phyloP scores from a whole-genome alignment of 1,140 invertebrate genomes.

The Macrosteles quadrilineatus region DNA sequence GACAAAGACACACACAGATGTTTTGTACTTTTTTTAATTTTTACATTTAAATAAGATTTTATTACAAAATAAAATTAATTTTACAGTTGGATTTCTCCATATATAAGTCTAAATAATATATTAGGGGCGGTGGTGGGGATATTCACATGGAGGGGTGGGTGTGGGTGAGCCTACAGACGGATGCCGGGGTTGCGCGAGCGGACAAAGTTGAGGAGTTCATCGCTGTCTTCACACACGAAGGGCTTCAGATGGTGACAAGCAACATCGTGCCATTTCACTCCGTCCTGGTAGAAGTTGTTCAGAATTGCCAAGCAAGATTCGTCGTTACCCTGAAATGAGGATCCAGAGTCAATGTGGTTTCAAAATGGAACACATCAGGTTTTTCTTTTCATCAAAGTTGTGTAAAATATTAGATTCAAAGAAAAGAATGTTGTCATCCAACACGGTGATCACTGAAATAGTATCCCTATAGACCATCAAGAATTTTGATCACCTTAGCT shows the following conservation, averaged over 20 bases:
- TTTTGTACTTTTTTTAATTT: slow-evolving; percentile 19
- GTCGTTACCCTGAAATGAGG: slow-evolving; percentile 70
- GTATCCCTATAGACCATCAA: too few relatives aligned
- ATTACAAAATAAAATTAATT: slow-evolving; percentile 25
- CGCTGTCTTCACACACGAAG: slow-evolving; percentile 91
- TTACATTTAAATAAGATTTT: slow-evolving; percentile 26
- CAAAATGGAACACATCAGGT: neutral
- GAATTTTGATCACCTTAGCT: too few relatives aligned
- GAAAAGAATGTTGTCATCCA: neutral
- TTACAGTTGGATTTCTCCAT: slow-evolving; percentile 12
- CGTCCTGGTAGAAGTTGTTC: slow-evolving; percentile 93
- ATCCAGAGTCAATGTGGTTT: neutral
- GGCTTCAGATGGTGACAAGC: slow-evolving; percentile 90
- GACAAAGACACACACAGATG: neutral
- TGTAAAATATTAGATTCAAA: too few relatives aligned
- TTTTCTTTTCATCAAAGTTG: neutral
- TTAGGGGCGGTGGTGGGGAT: neutral
- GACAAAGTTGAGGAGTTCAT: slow-evolving; percentile 88
- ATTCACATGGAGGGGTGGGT: slow-evolving; percentile 15
- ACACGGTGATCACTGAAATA: too few relatives aligned
- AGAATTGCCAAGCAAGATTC: slow-evolving; percentile 87
- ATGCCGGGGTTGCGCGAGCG: slow-evolving; percentile 81
- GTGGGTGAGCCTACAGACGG: slow-evolving; percentile 63
- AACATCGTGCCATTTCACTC: slow-evolving; percentile 90
- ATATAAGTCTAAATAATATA: slow-evolving; percentile 16